Percentiles rank a stretch among this genome's conserved stretches.
Evolutionary conservation across 2,113 vertebrate species (phyloP).

Genomic region (Prolemur simus): DNA sequence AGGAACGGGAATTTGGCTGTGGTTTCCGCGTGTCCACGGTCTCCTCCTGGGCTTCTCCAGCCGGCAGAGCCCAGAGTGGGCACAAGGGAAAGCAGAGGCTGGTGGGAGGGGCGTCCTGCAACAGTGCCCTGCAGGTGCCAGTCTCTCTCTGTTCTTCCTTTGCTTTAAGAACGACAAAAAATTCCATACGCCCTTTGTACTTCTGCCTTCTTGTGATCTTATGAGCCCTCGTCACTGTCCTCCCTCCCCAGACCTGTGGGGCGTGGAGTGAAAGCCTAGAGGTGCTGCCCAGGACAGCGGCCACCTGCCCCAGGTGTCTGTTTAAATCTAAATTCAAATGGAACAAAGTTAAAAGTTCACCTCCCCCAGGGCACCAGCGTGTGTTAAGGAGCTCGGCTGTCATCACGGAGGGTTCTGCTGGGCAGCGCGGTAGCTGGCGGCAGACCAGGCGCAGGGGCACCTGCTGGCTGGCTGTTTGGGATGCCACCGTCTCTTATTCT

Average conservation of each 20-base stretch:
- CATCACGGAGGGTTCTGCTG: background rate
- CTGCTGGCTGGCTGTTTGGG: accelerated
- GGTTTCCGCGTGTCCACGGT: accelerated
- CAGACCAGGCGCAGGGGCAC: accelerated
- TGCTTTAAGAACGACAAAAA: background rate
- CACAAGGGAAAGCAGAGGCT: background rate
- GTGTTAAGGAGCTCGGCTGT: background rate
- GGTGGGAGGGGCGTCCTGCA: accelerated
- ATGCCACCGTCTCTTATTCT: no score
- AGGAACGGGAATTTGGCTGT: background rate
- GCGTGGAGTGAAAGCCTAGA: accelerated
- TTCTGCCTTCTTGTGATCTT: background rate
- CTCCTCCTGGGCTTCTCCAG: background rate
- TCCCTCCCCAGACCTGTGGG: accelerated
- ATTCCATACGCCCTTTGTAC: accelerated
- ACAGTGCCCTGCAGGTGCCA: background rate
- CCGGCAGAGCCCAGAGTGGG: accelerated
- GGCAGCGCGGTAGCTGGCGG: accelerated
- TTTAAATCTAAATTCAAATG: background rate
- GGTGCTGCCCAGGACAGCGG: background rate
- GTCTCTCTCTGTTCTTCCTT: background rate
- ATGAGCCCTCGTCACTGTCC: background rate
- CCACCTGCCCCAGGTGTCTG: accelerated
- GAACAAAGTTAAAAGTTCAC: background rate
- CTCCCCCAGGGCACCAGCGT: accelerated